Percentiles rank a stretch among this genome's conserved stretches.
Conservation (phyloP, 1,140 invertebrate species). For the Pseudoatta argentina region DNA sequence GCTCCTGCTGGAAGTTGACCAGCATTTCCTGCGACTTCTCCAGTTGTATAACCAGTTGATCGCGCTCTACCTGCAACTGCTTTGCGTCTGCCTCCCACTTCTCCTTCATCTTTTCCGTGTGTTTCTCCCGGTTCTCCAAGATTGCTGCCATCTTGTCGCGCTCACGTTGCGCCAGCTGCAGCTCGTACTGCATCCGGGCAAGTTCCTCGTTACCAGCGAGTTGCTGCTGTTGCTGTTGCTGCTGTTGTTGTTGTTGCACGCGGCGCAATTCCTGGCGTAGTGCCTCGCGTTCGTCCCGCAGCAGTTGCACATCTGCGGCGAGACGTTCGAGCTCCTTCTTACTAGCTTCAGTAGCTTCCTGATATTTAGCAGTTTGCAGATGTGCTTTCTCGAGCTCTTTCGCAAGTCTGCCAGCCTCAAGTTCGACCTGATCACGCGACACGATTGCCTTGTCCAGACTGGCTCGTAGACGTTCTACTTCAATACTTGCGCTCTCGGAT, state of each 20-base stretch:
- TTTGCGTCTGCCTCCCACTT: conserved; percentile 94
- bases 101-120: conserved; percentile 92
- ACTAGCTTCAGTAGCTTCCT: conserved; percentile 92
- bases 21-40: conserved; percentile 97
- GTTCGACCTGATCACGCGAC: conserved; percentile 92
- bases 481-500: conserved; percentile 87
- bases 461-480: conserved; percentile 94
- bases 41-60: conserved; percentile 94
- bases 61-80: conserved; percentile 93
- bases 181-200: conserved; percentile 90
- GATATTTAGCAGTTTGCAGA: conserved; percentile 92
- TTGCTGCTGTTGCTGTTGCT: conserved; percentile 91
- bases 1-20: conserved; percentile 96
- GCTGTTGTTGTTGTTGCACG: conserved; percentile 89
- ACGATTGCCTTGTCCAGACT: conserved; percentile 94
- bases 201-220: conserved; percentile 87
- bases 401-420: conserved; percentile 93
- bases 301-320: conserved; percentile 91
- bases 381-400: conserved; percentile 95
- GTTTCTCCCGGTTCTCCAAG: conserved; percentile 91
- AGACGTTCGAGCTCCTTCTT: conserved; percentile 94
- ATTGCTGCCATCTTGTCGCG: conserved; percentile 91
- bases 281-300: conserved; percentile 92
- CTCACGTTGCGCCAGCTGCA: conserved; percentile 90
- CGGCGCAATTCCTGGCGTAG: conserved; percentile 90